phyloP scores from a whole-genome alignment of 1,140 invertebrate genomes.

The Brachionus manjavacas region DNA sequence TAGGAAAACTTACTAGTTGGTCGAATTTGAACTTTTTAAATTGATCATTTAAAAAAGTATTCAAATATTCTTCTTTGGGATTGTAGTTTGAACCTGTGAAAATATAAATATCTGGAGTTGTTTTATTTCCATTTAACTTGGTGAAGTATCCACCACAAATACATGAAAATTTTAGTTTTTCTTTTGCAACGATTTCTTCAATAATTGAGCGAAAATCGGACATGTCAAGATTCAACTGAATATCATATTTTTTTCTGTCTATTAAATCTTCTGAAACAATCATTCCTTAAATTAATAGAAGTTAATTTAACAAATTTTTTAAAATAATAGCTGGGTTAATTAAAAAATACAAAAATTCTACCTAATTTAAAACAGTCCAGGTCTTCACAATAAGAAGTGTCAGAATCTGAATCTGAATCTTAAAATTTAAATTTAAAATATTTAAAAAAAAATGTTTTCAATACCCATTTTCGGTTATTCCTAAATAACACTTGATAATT shows the following conservation, averaged over 20 bases:
- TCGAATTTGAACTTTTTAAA: neutral
- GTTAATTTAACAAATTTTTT: neutral
- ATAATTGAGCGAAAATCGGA: neutral
- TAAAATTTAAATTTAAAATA: neutral
- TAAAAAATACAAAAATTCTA: neutral
- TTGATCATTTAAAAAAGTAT: slow-evolving; percentile 1
- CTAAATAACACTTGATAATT: neutral
- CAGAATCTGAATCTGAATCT: neutral
- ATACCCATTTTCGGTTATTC: neutral
- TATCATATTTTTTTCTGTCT: neutral
- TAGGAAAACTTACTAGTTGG: neutral
- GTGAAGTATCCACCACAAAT: slow-evolving; percentile 9
- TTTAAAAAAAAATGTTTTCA: neutral
- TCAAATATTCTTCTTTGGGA: neutral
- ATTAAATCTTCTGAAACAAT: neutral
- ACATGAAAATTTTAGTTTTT: slow-evolving; percentile 14
- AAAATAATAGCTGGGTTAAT: neutral
- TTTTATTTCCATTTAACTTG: neutral
- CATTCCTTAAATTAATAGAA: neutral
- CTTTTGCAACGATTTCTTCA: neutral
- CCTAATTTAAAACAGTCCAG: neutral
- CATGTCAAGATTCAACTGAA: neutral
- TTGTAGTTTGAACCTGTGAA: neutral
- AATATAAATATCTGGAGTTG: neutral
- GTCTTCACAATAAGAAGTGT: neutral